phyloP scores from a whole-genome alignment of 2,888 invertebrate genomes.

The Perizoma affinitatum region DNA sequence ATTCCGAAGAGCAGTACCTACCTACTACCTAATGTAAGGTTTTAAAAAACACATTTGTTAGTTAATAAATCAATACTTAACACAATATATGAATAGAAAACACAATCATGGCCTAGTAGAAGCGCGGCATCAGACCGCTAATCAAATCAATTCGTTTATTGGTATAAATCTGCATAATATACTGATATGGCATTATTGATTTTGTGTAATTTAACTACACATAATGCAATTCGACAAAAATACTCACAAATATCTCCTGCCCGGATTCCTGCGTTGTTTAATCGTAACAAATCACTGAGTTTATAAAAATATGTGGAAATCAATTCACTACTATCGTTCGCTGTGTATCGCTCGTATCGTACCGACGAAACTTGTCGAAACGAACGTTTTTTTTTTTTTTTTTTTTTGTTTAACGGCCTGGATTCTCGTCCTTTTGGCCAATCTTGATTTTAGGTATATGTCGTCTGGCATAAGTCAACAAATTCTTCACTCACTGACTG shows the following conservation, averaged over 20 bases:
- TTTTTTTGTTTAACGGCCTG: too few species aligned
- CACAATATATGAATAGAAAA: conserved; percentile 24
- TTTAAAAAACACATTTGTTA: conserved; percentile 9
- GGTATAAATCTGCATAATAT: conserved; percentile 41
- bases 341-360: conserved; percentile 16
- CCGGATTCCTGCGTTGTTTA: conserved; percentile 41
- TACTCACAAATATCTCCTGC: conserved; percentile 57
- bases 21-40: conserved; percentile 6
- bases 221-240: conserved; percentile 32
- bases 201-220: conserved; percentile 27
- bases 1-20: conserved; percentile 1
- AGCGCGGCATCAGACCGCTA: conserved; percentile 34
- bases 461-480: too few species aligned
- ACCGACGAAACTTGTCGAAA: conserved; percentile 27
- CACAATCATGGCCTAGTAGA: conserved; percentile 36
- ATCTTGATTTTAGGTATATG: too few species aligned
- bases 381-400: too few species aligned
- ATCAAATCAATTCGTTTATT: conserved; percentile 45
- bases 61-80: conserved; percentile 27
- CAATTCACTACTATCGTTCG: conserved; percentile 44
- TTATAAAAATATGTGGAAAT: conserved; percentile 49
- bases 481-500: too few species aligned
- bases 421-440: too few species aligned
- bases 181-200: conserved; percentile 26
- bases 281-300: conserved; percentile 54